Conservation (phyloP, 2,888 invertebrate species). For the Eretmocerus hayati region DNA sequence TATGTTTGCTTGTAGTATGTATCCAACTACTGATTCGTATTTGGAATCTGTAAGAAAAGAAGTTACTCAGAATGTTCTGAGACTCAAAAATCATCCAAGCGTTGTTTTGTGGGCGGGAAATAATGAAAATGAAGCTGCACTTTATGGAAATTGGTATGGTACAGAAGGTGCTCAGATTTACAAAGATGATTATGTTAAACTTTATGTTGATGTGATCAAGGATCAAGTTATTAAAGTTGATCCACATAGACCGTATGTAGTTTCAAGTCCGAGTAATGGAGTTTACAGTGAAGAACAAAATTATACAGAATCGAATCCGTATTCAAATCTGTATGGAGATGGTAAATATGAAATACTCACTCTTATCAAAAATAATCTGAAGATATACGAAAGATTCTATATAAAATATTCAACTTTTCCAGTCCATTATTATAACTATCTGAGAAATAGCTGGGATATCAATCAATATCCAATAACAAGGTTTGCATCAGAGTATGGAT, state of each 20-base stretch:
- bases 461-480: conserved; percentile 72
- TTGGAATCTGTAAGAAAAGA: conserved; percentile 67
- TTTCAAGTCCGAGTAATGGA: conserved; percentile 92
- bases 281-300: conserved; percentile 64
- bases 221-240: conserved; percentile 59
- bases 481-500: conserved; percentile 94
- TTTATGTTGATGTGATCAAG: conserved; percentile 75
- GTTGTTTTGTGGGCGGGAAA: conserved; percentile 90
- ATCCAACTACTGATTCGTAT: conserved; percentile 70
- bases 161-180: conserved; percentile 51
- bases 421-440: conserved; percentile 88
- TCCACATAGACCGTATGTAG: conserved; percentile 60
- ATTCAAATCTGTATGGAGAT: conserved; percentile 76
- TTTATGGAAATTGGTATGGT: conserved; percentile 74
- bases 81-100: conserved; percentile 80
- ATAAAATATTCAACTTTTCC: conserved; percentile 28
- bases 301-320: conserved; percentile 72
- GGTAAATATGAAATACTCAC: conserved; percentile 48
- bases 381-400: not conserved
- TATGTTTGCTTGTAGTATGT: conserved; percentile 94
- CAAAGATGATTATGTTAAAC: conserved; percentile 68
- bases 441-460: conserved; percentile 72
- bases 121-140: conserved; percentile 92
- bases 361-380: not conserved
- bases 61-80: conserved; percentile 70